Base-by-base conservation (phyloP, 2,113 vertebrate species). In the Benitochromis conjunctus region DNA sequence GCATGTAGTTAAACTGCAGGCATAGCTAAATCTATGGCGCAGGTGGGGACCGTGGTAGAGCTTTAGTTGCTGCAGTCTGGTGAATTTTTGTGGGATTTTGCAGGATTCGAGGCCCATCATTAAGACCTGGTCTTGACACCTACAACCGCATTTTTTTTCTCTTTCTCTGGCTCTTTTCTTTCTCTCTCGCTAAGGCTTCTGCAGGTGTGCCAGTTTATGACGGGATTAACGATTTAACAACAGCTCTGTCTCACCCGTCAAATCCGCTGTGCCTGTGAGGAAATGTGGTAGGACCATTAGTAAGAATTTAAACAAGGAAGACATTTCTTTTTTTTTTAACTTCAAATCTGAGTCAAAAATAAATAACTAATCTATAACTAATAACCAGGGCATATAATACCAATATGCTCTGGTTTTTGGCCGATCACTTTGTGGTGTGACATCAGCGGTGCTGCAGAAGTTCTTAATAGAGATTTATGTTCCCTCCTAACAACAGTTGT, bases 141-240 rank as follows among this genome's bases (percentile, higher is more conserved):
- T 78, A 81, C 91, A 85, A 83, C 81, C 6, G 78, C 87, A 29
- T 26, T 55, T 34, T 8, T 34, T 54, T 83, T 19, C n/a, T 7
- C 21, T 56, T 21, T 78, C 62, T 18, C 19, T n/a, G 19, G 19
- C 6, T 19, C 41, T 46, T 26, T 83, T 10, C 2, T 26, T 83
- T 10, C 1, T 18, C 14, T 64, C 82, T 80, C 76, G 18, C 5
- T 58, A 43, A 57, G 19, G 10, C 62, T 21, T 64, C 14, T 84
- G 86, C 89, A 91, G 86, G 90, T 93, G 91, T 89, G 46, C 83
- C 21, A 69, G 14, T 88, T 92, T 90, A 92, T 43, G 38, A 53
- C 46, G 51, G 31, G 54, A 60, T 43, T 41, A 81, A 71, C 34
- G 5, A 29, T 91, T 91, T 87, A 81, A 87, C 84, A 66, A 55